Evolutionary conservation across 2,113 vertebrate species (phyloP).

Genomic region (Chaetorhynchus papuensis): DNA sequence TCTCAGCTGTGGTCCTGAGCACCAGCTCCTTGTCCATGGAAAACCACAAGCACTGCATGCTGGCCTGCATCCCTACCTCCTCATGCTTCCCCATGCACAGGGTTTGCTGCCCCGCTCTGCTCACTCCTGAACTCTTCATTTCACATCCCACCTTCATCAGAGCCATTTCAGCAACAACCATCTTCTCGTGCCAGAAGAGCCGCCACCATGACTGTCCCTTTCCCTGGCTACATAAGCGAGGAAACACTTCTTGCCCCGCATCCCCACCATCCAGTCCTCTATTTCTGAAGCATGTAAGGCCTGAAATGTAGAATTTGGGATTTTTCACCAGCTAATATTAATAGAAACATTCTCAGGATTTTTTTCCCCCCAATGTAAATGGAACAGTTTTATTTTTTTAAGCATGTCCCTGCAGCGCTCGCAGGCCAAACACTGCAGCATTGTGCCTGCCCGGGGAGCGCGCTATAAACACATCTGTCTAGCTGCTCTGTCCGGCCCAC

Average conservation of each 20-base stretch:
- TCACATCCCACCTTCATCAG: not conserved
- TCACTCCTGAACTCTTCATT: not conserved
- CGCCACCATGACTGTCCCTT: not conserved
- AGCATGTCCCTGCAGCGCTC: conserved; percentile 20
- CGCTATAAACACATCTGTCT: conserved; percentile 56
- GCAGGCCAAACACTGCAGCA: conserved; percentile 45
- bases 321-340: conserved; percentile 52
- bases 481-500: conserved; percentile 36
- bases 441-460: conserved; percentile 19
- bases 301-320: conserved; percentile 13
- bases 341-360: conserved; percentile 59
- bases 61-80: not conserved
- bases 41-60: not conserved
- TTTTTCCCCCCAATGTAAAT: conserved; percentile 29
- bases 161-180: not conserved
- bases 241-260: not conserved
- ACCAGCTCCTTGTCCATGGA: not conserved
- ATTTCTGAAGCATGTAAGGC: conserved; percentile 2
- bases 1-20: not conserved
- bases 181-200: not conserved
- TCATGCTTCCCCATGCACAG: accelerated
- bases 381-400: conserved; percentile 42
- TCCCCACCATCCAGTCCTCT: not conserved
- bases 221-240: not conserved
- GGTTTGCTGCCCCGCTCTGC: not conserved